phyloP scores from a whole-genome alignment of 1,140 invertebrate species.

The Bombus confusus region DNA sequence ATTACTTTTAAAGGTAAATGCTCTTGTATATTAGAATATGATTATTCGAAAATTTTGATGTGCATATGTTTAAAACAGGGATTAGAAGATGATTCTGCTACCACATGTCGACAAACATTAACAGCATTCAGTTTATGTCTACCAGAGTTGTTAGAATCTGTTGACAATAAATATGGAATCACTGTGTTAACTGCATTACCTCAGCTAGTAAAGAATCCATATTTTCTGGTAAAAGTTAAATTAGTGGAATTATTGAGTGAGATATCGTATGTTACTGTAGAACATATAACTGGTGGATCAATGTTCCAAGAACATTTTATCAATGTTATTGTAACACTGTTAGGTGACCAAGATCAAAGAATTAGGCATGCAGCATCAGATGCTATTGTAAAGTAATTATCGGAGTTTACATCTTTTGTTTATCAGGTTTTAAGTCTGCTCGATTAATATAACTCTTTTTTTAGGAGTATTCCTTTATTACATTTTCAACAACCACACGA shows the following conservation, averaged over 20 bases:
- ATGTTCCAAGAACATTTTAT: constrained; percentile 86
- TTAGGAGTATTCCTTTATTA: constrained; percentile 82
- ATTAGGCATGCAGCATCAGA: constrained; percentile 88
- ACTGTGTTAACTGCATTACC: constrained; percentile 86
- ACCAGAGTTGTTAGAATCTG: constrained; percentile 84
- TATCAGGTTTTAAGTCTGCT: neutral
- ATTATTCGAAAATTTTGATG: neutral
- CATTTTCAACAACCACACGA: constrained; percentile 79
- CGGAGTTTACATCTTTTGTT: neutral
- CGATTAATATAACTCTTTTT: constrained; percentile 61
- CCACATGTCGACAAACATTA: constrained; percentile 86
- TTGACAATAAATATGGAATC: constrained; percentile 81
- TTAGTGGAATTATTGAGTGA: constrained; percentile 85
- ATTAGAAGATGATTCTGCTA: constrained; percentile 87
- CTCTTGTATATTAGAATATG: constrained; percentile 3
- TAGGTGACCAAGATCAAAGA: constrained; percentile 90
- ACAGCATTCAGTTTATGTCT: constrained; percentile 84
- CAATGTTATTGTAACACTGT: constrained; percentile 85
- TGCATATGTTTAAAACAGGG: constrained; percentile 80
- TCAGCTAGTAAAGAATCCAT: constrained; percentile 87
- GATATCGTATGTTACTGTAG: constrained; percentile 84
- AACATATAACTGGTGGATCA: constrained; percentile 78
- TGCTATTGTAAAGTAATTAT: constrained; percentile 86
- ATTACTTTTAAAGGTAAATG: constrained; percentile 82
- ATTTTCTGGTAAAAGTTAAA: constrained; percentile 94